Percentiles rank a stretch among this genome's conserved stretches.
These are phyloP conservation scores for Caiman crocodilus DNA, from an alignment of 2,797 vertebrate genomes.

Conservation along the genomic window DNA sequence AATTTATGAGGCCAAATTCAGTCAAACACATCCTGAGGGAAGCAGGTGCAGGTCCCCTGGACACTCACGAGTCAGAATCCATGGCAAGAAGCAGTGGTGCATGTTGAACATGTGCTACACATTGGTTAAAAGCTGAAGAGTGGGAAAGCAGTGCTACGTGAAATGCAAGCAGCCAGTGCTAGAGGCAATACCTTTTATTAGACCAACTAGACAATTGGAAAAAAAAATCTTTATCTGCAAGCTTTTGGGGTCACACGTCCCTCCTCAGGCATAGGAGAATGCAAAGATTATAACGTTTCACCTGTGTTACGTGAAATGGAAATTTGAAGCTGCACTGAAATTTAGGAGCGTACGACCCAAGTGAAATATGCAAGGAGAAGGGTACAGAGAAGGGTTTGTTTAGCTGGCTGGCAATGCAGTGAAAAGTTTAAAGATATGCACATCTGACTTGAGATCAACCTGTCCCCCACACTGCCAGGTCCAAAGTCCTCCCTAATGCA, in stretches of 20 bases:
- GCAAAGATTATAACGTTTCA: no score
- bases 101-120: background rate
- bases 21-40: background rate
- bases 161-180: no score
- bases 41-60: background rate
- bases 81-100: background rate
- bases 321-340: background rate
- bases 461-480: background rate
- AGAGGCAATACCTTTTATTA: no score
- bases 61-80: accelerated
- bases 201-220: no score
- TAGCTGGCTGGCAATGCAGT: background rate
- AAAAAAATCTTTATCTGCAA: no score
- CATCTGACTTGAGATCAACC: background rate
- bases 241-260: no score
- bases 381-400: background rate
- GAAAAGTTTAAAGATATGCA: background rate
- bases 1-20: background rate
- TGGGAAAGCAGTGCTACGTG: background rate
- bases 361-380: no score
- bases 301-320: no score
- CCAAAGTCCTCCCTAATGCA: background rate
- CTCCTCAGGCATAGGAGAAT: no score
- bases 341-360: background rate
- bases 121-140: background rate